These are phyloP conservation scores for Caenorhabditis inopinata DNA, from an alignment of 1,140 invertebrate genomes.

Conservation along the genomic window DNA sequence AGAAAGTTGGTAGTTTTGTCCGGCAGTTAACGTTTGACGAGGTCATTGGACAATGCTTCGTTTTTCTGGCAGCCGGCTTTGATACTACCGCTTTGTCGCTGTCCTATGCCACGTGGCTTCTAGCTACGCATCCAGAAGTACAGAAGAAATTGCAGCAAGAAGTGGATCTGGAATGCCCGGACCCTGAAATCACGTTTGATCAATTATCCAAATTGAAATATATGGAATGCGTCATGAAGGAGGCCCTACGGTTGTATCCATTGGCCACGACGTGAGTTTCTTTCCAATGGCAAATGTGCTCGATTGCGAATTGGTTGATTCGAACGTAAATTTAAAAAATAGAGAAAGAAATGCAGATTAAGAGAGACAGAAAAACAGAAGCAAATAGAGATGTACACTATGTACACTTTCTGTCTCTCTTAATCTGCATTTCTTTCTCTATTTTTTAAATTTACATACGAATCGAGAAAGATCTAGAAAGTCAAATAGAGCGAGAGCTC, in stretches of 20 bases:
- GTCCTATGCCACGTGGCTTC: conserved; percentile 63
- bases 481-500: too few species aligned
- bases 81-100: conserved; percentile 68
- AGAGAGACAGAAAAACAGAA: too few species aligned
- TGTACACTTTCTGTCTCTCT: too few species aligned
- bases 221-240: conserved; percentile 39
- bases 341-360: too few species aligned
- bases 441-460: too few species aligned
- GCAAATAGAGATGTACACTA: too few species aligned
- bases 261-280: conserved; percentile 14
- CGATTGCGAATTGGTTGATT: too few species aligned
- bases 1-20: not conserved
- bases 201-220: conserved; percentile 31
- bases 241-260: conserved; percentile 35
- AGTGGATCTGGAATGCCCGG: conserved; percentile 52
- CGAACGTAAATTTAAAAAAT: not conserved
- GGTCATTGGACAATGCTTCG: conserved; percentile 31
- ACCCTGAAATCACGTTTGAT: conserved; percentile 11
- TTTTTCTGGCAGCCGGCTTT: conserved; percentile 68
- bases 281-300: too few species aligned
- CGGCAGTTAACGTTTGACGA: not conserved
- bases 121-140: conserved; percentile 67
- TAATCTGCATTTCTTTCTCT: too few species aligned
- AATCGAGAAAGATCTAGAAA: too few species aligned
- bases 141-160: conserved; percentile 67